Evolutionary conservation across 1,140 invertebrate species (phyloP).

Genomic region (Pinna nobilis): DNA sequence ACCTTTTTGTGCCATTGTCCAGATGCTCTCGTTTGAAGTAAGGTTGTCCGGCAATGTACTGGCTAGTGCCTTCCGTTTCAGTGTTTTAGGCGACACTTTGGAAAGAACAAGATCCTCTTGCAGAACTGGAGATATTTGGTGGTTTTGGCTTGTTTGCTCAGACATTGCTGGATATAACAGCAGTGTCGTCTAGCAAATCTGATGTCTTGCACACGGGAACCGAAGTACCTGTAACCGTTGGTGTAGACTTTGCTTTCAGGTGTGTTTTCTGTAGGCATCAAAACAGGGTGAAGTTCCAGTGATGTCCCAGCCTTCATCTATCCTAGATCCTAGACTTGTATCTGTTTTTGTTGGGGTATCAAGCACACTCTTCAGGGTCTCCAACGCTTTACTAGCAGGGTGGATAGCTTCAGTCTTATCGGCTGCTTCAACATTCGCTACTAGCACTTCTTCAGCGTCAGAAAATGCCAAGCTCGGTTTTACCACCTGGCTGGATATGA

Average conservation of each 20-base stretch:
- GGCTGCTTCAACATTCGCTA: neutral
- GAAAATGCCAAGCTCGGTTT: constrained; percentile 19
- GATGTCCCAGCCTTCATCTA: constrained; percentile 33
- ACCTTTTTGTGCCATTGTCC: constrained; percentile 22
- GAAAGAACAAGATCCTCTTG: neutral
- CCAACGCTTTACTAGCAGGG: no score
- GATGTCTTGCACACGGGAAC: neutral
- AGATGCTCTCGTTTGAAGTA: neutral
- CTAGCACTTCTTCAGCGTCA: neutral
- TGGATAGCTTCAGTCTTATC: constrained; percentile 1
- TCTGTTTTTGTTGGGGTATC: constrained; percentile 19
- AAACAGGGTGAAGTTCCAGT: constrained; percentile 35
- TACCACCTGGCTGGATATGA: constrained; percentile 13
- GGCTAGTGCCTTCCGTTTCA: neutral
- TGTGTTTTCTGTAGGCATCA: constrained; percentile 33
- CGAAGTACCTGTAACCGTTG: neutral
- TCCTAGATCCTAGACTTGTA: neutral
- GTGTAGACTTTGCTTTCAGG: neutral
- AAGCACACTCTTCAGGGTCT: constrained; percentile 14
- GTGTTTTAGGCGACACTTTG: neutral
- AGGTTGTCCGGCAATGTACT: constrained; percentile 2
- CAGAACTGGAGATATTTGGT: neutral
- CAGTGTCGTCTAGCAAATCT: neutral
- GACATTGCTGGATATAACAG: neutral
- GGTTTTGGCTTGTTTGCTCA: neutral